Evolutionary conservation across 1,140 invertebrate genomes (phyloP).

Genomic region (Helicorthomorpha holstii): DNA sequence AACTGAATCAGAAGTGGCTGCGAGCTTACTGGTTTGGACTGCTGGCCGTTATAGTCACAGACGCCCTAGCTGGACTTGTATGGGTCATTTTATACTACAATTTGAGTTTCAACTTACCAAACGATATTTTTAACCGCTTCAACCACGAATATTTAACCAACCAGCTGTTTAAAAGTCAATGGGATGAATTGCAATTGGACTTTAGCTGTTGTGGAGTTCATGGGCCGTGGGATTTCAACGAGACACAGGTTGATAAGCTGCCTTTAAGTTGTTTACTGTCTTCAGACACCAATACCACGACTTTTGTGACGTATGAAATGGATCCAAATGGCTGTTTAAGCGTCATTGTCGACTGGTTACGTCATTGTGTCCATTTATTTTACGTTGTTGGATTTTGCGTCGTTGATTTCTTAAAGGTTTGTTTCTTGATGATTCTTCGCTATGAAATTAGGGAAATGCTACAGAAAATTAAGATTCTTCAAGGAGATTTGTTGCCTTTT

Average conservation of each 20-base stretch:
- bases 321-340: constrained; percentile 63
- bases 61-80: constrained; percentile 63
- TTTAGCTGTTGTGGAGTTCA: constrained; percentile 60
- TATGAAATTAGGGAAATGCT: constrained; percentile 79
- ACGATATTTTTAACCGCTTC: constrained; percentile 40
- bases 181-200: constrained; percentile 59
- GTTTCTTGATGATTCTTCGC: constrained; percentile 65
- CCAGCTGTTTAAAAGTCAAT: constrained; percentile 51
- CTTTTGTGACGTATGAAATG: too few relatives aligned
- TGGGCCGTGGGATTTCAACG: constrained; percentile 42
- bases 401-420: constrained; percentile 71
- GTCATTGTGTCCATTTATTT: constrained; percentile 55
- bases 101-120: constrained; percentile 50
- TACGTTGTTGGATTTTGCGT: constrained; percentile 77
- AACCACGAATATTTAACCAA: constrained; percentile 46
- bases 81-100: constrained; percentile 67
- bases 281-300: too few relatives aligned
- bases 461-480: constrained; percentile 55
- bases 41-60: constrained; percentile 57
- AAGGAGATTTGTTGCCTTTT: constrained; percentile 23
- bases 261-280: too few relatives aligned
- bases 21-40: constrained; percentile 71
- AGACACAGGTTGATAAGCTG: constrained; percentile 9
- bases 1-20: constrained; percentile 57
- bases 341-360: constrained; percentile 47